Evolutionary conservation across 2,888 invertebrate species (phyloP).

Genomic region (Orthosia incerta): DNA sequence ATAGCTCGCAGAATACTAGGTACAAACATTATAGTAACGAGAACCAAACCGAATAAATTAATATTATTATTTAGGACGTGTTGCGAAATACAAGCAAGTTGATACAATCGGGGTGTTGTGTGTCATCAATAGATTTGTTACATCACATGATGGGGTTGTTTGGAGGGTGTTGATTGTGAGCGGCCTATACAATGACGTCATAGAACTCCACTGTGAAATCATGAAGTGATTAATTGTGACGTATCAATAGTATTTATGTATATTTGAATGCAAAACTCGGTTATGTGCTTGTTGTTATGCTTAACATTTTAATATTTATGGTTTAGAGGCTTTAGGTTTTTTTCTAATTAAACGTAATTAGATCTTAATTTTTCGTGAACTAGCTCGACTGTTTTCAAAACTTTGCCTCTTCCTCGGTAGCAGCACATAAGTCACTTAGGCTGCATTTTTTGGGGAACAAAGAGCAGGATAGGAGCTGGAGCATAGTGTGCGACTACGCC

Average conservation of each 20-base stretch:
- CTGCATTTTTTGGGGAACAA: too few species aligned
- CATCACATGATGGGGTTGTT: slow-evolving; percentile 52
- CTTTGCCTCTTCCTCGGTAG: too few species aligned
- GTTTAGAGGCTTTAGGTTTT: too few species aligned
- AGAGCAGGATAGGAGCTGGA: too few species aligned
- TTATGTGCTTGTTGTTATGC: not conserved
- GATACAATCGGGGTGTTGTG: slow-evolving; percentile 64
- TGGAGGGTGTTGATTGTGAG: slow-evolving; percentile 38
- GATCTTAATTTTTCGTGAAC: too few species aligned
- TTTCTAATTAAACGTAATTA: too few species aligned
- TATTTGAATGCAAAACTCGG: not conserved
- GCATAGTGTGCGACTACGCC: too few species aligned
- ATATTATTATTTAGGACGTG: slow-evolving; percentile 38
- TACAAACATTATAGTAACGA: slow-evolving; percentile 23
- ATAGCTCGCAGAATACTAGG: slow-evolving; percentile 22
- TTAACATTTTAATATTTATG: not conserved
- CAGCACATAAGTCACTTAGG: too few species aligned
- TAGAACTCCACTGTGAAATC: slow-evolving; percentile 11
- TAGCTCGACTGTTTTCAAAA: too few species aligned
- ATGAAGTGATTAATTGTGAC: slow-evolving; percentile 25
- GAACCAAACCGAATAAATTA: slow-evolving; percentile 52
- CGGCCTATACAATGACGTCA: slow-evolving; percentile 41
- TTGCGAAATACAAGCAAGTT: slow-evolving; percentile 36
- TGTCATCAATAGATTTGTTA: slow-evolving; percentile 64
- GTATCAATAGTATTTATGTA: slow-evolving; percentile 24